These are phyloP conservation scores for Ips typographus DNA, from an alignment of 1,140 invertebrate genomes.

Conservation along the genomic window DNA sequence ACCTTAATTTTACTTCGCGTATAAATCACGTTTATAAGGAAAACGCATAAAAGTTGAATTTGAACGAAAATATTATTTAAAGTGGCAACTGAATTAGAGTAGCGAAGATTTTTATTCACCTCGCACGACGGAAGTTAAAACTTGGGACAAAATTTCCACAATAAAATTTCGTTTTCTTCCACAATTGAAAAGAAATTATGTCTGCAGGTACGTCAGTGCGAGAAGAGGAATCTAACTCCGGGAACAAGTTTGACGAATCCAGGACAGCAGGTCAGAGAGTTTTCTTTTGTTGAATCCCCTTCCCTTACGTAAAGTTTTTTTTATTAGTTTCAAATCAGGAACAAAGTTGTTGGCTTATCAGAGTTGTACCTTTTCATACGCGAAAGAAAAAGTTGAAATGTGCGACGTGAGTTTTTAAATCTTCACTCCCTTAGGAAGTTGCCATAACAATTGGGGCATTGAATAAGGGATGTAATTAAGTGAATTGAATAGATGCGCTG, in stretches of 20 bases:
- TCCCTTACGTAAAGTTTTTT: slow-evolving; percentile 23
- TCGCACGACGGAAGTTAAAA: slow-evolving; percentile 11
- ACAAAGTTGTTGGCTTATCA: slow-evolving; percentile 32
- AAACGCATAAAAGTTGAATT: slow-evolving; percentile 1
- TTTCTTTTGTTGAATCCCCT: slow-evolving; percentile 18
- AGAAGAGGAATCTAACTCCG: slow-evolving; percentile 36
- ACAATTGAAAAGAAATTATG: slow-evolving; percentile 30
- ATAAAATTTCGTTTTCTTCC: slow-evolving; percentile 30
- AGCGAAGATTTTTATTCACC: slow-evolving; percentile 14
- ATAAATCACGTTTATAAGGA: background rate
- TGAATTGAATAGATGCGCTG: too few species aligned
- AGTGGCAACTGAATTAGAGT: slow-evolving; percentile 9
- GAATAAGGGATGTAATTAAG: too few species aligned
- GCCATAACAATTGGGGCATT: too few species aligned
- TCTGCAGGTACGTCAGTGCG: slow-evolving; percentile 33
- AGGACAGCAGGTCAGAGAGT: slow-evolving; percentile 39
- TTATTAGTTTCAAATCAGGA: slow-evolving; percentile 32
- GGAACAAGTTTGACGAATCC: slow-evolving; percentile 37
- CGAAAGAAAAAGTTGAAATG: too few species aligned
- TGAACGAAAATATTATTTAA: slow-evolving; percentile 10
- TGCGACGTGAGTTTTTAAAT: too few species aligned
- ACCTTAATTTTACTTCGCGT: background rate
- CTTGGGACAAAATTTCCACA: slow-evolving; percentile 21
- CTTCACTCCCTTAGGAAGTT: too few species aligned
- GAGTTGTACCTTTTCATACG: slow-evolving; percentile 9